Evolutionary conservation across 2,888 invertebrate species (phyloP).

Genomic region (Ecliptopera silaceata): DNA sequence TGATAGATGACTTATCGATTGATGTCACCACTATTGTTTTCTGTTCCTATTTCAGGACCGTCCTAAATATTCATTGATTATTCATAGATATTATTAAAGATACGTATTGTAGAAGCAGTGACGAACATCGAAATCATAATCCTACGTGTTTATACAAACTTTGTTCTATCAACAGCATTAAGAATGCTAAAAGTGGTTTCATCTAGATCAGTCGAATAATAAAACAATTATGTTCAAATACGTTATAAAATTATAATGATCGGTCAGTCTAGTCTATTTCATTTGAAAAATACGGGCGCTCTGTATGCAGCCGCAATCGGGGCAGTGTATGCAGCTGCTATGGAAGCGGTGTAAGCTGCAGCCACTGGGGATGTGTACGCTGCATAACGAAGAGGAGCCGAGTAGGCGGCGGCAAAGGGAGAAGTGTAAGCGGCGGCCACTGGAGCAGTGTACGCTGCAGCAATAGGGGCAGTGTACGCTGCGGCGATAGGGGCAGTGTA

Average conservation of each 20-base stretch:
- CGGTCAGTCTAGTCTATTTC: conserved; percentile 1
- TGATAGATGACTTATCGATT: not conserved
- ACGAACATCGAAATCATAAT: too few relatives aligned
- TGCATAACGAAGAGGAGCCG: conserved; percentile 48
- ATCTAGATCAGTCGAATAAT: too few relatives aligned
- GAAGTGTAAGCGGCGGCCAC: conserved; percentile 49
- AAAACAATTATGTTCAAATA: too few relatives aligned
- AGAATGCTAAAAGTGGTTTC: too few relatives aligned
- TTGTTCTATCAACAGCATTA: too few relatives aligned
- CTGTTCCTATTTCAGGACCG: conserved; percentile 12
- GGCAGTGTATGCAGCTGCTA: too few relatives aligned
- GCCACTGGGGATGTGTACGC: conserved; percentile 49
- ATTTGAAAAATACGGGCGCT: conserved; percentile 32
- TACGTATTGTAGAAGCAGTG: not conserved
- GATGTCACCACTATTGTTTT: conserved; percentile 21
- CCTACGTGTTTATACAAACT: too few relatives aligned
- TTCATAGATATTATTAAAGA: not conserved
- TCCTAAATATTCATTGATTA: conserved; percentile 20
- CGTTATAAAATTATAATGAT: not conserved
- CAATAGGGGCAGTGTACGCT: conserved; percentile 43
- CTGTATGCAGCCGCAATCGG: conserved; percentile 45
- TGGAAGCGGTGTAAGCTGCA: conserved; percentile 50
- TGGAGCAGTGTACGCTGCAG: conserved; percentile 45
- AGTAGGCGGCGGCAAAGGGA: conserved; percentile 48
- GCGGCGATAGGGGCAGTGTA: conserved; percentile 51